Conservation (phyloP, 2,113 vertebrate genomes). For the Pogona vitticeps region DNA sequence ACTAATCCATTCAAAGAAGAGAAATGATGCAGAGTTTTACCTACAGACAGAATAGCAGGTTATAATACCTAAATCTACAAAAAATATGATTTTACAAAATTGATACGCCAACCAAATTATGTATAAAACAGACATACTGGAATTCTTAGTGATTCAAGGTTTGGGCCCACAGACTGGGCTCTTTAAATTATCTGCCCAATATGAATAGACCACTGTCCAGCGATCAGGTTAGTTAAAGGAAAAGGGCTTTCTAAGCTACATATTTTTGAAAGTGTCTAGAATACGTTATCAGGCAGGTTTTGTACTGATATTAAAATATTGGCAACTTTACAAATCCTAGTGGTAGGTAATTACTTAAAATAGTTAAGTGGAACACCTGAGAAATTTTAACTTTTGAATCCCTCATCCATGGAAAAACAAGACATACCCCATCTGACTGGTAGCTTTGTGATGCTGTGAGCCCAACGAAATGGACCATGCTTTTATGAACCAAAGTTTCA, state of each 20-base stretch:
- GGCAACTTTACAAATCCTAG: background rate
- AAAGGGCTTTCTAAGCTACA: background rate
- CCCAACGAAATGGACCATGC: background rate
- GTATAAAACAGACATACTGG: background rate
- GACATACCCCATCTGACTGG: too few relatives aligned
- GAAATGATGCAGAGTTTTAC: background rate
- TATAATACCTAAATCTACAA: background rate
- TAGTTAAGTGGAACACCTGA: background rate
- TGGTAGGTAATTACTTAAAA: background rate
- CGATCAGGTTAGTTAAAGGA: background rate
- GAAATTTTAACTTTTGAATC: background rate
- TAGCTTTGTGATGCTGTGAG: too few relatives aligned
- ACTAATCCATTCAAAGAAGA: background rate
- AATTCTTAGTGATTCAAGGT: background rate
- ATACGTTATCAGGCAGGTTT: background rate
- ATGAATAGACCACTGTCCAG: background rate
- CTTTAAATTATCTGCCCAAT: background rate
- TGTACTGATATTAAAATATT: background rate
- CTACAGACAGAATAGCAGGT: background rate
- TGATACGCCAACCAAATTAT: rapidly evolving
- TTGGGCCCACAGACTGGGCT: background rate
- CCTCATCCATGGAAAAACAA: background rate
- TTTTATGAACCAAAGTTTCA: background rate
- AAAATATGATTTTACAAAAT: background rate
- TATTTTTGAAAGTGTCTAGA: background rate